Evolutionary conservation across 2,888 invertebrate genomes (phyloP), one percentile per base, ranked within the genome.

Genomic region (Nycteola revayana): DNA sequence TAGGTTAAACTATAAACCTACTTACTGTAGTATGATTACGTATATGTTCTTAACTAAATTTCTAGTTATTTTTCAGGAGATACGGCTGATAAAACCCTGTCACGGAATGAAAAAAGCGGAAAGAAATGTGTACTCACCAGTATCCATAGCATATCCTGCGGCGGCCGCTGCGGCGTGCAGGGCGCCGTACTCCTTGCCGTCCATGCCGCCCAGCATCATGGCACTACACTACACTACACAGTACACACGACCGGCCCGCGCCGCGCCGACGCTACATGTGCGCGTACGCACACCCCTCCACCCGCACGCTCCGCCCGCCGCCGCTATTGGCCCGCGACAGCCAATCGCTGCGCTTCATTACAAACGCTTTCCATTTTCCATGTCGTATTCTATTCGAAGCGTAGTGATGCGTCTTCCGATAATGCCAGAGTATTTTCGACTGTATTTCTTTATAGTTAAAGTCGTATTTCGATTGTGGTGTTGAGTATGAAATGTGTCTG

Each of bases 341-440:
- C 87, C 86, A 87, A 87, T 87, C 85, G 77, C 79, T 48, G 76
- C 83, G 86, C 86, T 83, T 79, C 83, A 85, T 84, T 85, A 83
- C 82, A 62, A 74, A 73, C 77, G 79, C 77, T 78, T 78, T 83
- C 80, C 77, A 81, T 85, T 84, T 85, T 79, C 85, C 82, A 72
- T 81, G 79, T 79, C 76, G 78, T 77, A 76, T 83, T 82, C 78
- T 81, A 87, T 86, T 82, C 79, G 85, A 85, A 84, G 86, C 84
- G 80, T 79, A 76, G 59, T 75, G 80, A 83, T 75, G 79, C 78
- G 73, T 79, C 76, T 65, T 66, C 49, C 24, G 24, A 43, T 40
- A 33, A 27, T 32, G 28, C 32, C 20, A 32, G 7, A 1, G 20
- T 1, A 66, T 42, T 69, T 42, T 60, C 7, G 32, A 60, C 69